These are phyloP conservation scores for Eueides isabella DNA, from an alignment of 1,140 invertebrate species.

Conservation along the genomic window DNA sequence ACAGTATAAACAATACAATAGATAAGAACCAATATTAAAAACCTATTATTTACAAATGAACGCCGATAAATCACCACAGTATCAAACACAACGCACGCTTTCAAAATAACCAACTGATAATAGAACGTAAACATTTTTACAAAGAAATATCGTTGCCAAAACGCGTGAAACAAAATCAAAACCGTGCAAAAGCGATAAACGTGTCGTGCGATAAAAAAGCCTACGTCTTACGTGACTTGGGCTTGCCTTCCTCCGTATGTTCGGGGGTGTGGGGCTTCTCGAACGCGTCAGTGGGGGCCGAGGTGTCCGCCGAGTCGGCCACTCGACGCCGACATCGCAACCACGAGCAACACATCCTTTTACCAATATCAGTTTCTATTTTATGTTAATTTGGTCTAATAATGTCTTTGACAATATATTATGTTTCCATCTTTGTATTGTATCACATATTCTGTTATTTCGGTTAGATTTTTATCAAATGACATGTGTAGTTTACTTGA, in stretches of 20 bases:
- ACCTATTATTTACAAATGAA: background rate
- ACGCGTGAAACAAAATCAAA: conserved; percentile 13
- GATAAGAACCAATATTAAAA: background rate
- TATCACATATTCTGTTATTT: conserved; percentile 18
- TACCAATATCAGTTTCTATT: conserved; percentile 52
- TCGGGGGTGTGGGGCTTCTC: conserved; percentile 48
- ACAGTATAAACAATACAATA: background rate
- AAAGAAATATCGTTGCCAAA: background rate
- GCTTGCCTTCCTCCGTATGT: conserved; percentile 44
- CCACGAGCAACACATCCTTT: conserved; percentile 76
- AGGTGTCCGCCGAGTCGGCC: conserved; percentile 58
- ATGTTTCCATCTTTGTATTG: conserved; percentile 32
- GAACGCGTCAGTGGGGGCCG: conserved; percentile 57
- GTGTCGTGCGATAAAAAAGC: conserved; percentile 47
- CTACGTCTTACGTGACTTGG: conserved; percentile 67
- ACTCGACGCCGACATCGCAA: conserved; percentile 68
- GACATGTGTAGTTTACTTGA: conserved; percentile 58
- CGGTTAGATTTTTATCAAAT: conserved; percentile 40
- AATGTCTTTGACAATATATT: conserved; percentile 43
- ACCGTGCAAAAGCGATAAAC: conserved; percentile 43
- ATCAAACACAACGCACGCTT: background rate
- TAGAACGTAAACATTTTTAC: conserved; percentile 8
- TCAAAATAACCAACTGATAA: conserved; percentile 15
- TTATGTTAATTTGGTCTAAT: conserved; percentile 28
- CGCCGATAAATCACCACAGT: background rate